A percentile compares a stretch with the other conserved stretches of the same genome.
Evolutionary conservation across 2,113 vertebrate genomes (phyloP).

Genomic region (Aegotheles bennettii): DNA sequence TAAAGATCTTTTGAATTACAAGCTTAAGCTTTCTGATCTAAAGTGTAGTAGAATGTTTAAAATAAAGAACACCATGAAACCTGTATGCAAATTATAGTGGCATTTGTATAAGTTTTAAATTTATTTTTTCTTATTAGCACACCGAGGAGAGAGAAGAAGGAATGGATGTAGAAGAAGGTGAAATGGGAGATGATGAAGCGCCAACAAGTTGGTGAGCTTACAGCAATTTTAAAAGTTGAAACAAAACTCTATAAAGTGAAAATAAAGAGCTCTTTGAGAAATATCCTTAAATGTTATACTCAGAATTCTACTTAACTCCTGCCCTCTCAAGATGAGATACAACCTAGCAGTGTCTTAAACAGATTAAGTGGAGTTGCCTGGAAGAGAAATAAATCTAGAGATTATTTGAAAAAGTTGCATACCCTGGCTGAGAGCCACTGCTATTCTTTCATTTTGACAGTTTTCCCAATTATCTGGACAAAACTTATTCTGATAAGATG

Average conservation of each 20-base stretch:
- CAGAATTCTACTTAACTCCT: not conserved
- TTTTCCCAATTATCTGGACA: not conserved
- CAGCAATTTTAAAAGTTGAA: not conserved
- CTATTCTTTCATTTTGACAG: not conserved
- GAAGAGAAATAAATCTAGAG: not conserved
- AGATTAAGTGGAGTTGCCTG: not conserved
- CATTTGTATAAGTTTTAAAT: not conserved
- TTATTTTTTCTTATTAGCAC: slow-evolving; percentile 68
- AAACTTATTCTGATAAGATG: not conserved
- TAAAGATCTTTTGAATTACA: not conserved
- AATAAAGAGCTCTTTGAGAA: not conserved
- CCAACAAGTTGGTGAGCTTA: slow-evolving; percentile 86
- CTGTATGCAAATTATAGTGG: not conserved
- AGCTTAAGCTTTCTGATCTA: not conserved
- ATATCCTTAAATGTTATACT: not conserved
- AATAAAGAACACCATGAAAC: not conserved
- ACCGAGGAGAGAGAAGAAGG: slow-evolving; percentile 90
- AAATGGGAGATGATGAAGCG: slow-evolving; percentile 97
- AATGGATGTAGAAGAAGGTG: slow-evolving; percentile 97
- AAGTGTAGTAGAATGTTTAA: not conserved
- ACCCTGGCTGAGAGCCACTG: not conserved
- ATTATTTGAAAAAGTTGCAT: not conserved
- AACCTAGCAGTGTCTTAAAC: not conserved
- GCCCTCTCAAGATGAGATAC: not conserved
- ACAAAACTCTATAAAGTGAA: not conserved